A percentile compares a stretch with the other conserved stretches of the same genome.
These are phyloP conservation scores for Blastobasis lacticolella DNA, from an alignment of 2,888 invertebrate species.

Conservation along the genomic window DNA sequence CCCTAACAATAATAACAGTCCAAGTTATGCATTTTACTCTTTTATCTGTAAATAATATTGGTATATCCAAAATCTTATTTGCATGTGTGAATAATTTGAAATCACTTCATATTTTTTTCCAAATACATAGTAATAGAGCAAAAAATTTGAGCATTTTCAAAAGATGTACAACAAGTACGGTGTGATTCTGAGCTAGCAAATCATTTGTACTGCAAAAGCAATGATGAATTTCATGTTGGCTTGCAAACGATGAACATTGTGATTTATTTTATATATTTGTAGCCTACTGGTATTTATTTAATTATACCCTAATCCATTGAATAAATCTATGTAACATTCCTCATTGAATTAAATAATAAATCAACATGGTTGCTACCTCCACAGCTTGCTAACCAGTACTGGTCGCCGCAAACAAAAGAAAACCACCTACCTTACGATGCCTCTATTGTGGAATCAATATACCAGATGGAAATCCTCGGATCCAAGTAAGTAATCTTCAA, in stretches of 20 bases:
- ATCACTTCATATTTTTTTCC: no score
- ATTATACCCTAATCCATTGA: constrained; percentile 6
- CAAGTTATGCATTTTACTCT: no score
- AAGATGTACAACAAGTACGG: no score
- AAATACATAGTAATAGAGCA: no score
- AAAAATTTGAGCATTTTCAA: no score
- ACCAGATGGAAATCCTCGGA: constrained; percentile 88
- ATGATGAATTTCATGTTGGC: constrained; percentile 15
- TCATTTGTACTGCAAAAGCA: no score
- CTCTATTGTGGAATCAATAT: constrained; percentile 90
- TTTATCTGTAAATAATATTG: no score
- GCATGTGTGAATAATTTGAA: no score
- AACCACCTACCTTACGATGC: constrained; percentile 83
- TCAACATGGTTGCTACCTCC: constrained; percentile 53
- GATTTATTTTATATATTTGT: constrained; percentile 14
- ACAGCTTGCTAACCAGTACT: constrained; percentile 92
- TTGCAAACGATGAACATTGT: constrained; percentile 8
- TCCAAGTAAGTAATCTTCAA: constrained; percentile 76
- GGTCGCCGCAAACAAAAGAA: constrained; percentile 89
- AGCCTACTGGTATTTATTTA: constrained; percentile 59
- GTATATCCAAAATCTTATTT: no score
- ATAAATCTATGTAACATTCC: constrained; percentile 61
- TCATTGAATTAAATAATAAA: constrained; percentile 52
- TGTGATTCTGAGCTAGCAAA: no score
- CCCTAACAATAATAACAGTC: no score